These are phyloP conservation scores for Loripinus fragilis DNA, from an alignment of 2,888 invertebrate species.

Conservation along the genomic window DNA sequence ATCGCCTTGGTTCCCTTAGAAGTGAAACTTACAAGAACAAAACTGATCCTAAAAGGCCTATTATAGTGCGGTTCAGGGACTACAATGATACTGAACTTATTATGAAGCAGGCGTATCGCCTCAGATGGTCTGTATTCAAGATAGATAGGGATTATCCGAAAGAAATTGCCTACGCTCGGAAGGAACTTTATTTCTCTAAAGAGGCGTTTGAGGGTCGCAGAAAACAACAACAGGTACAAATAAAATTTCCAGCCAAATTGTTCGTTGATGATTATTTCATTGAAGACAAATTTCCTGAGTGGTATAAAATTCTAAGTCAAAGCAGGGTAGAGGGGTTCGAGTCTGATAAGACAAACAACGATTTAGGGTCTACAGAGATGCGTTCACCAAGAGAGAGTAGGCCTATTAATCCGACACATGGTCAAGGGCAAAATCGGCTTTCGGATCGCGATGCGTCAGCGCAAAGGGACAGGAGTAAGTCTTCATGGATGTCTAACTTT, in stretches of 20 bases:
- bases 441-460: too few relatives aligned
- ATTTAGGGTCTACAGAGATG: too few relatives aligned
- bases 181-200: not conserved
- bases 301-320: not conserved
- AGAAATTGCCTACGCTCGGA: not conserved
- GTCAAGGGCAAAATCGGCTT: too few relatives aligned
- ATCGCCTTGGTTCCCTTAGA: not conserved
- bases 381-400: too few relatives aligned
- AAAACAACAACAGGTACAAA: not conserved
- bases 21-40: not conserved
- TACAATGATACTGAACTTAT: not conserved
- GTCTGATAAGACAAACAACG: not conserved
- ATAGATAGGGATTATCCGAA: not conserved
- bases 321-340: not conserved
- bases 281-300: not conserved
- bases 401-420: too few relatives aligned
- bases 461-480: too few relatives aligned
- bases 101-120: not conserved
- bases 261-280: not conserved
- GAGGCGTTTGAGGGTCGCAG: not conserved
- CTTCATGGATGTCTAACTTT: too few relatives aligned
- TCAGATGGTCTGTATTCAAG: not conserved
- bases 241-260: not conserved
- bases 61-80: not conserved
- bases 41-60: not conserved